Conservation (phyloP, 30 jellyfish, hydroid and myxozoan genomes). For the Hydra vulgaris region DNA sequence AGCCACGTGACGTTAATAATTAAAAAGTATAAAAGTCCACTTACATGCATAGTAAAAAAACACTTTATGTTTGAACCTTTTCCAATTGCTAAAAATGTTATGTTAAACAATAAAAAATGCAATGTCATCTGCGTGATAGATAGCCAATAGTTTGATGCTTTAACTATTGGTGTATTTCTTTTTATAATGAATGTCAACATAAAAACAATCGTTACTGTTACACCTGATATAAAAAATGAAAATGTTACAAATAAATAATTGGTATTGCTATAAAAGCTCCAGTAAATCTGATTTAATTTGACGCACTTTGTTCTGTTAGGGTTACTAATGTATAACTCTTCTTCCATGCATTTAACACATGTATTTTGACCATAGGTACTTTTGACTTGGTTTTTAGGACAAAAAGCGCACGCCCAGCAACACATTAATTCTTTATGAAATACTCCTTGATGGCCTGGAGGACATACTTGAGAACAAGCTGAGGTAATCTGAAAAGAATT, state of each 20-base stretch:
- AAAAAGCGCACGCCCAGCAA: constrained; percentile 26
- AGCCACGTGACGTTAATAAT: constrained; percentile 12
- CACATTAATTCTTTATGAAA: background rate
- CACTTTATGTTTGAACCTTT: constrained; percentile 10
- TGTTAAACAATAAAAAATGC: constrained; percentile 6
- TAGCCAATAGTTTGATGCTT: constrained; percentile 16
- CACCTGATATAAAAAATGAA: background rate
- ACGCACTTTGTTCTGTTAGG: constrained; percentile 18
- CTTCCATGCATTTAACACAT: constrained; percentile 13
- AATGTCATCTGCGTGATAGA: constrained; percentile 7
- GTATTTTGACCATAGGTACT: background rate
- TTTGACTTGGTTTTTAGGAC: constrained; percentile 7
- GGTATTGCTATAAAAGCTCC: background rate
- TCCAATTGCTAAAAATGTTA: background rate
- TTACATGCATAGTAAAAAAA: background rate
- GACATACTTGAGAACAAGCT: constrained; percentile 3
- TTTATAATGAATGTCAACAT: constrained; percentile 1
- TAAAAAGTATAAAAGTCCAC: background rate
- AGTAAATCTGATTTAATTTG: background rate
- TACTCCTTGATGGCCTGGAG: constrained; percentile 12
- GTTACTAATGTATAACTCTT: background rate
- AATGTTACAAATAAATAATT: background rate
- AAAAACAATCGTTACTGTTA: background rate
- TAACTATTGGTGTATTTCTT: constrained; percentile 21
- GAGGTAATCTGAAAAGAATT: background rate